phyloP scores from a whole-genome alignment of 1,140 invertebrate genomes.

The Anoplolepis gracilipes region DNA sequence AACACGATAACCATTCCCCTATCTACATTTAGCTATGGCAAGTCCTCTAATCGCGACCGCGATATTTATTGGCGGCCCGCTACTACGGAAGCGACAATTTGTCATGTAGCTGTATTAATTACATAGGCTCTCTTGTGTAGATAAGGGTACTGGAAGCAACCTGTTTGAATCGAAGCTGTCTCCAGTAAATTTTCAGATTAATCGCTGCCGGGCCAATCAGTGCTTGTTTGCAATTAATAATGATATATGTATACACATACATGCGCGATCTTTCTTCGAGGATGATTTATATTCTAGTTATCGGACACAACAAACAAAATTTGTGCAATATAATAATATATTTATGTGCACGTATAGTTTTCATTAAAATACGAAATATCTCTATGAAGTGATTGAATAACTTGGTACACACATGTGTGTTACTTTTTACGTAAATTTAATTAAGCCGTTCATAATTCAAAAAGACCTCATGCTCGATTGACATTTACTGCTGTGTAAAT shows the following conservation, averaged over 20 bases:
- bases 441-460: background rate
- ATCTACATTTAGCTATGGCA: conserved; percentile 2
- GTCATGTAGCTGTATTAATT: conserved; percentile 63
- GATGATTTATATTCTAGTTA: background rate
- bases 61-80: conserved; percentile 59
- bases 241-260: background rate
- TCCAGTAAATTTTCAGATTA: conserved; percentile 57
- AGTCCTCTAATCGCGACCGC: conserved; percentile 34
- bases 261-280: conserved; percentile 11
- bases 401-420: background rate
- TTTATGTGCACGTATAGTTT: too few relatives aligned
- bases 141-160: conserved; percentile 49
- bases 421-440: conserved; percentile 1
- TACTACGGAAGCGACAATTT: conserved; percentile 63
- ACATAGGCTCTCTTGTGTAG: conserved; percentile 42
- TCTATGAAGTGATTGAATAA: too few relatives aligned
- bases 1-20: background rate
- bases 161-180: conserved; percentile 59
- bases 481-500: background rate
- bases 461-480: background rate
- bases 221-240: conserved; percentile 47
- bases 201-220: conserved; percentile 16
- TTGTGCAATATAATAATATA: too few relatives aligned
- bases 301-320: background rate
- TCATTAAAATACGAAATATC: too few relatives aligned